Conservation (phyloP, 2,113 vertebrate species). For the Sceloporus tristichus region DNA sequence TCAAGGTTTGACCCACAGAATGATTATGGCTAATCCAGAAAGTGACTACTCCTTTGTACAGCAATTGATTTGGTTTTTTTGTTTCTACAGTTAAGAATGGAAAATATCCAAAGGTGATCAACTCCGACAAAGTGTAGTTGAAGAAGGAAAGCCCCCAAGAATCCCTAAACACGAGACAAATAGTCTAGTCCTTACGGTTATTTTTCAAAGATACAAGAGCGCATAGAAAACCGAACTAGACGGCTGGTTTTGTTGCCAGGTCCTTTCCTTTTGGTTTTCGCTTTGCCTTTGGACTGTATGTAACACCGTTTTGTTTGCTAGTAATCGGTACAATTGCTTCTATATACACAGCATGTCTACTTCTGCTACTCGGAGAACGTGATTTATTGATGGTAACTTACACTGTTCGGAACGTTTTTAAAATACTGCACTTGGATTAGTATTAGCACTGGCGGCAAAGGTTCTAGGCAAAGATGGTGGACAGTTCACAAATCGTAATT, state of each 20-base stretch:
- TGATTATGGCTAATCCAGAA: slow-evolving; percentile 48
- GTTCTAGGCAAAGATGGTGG: slow-evolving; percentile 56
- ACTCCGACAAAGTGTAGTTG: slow-evolving; percentile 52
- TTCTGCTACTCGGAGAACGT: slow-evolving; percentile 59
- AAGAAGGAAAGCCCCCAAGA: slow-evolving; percentile 16
- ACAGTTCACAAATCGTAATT: slow-evolving; percentile 58
- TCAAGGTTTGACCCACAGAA: slow-evolving; percentile 56
- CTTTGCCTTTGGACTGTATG: slow-evolving; percentile 47
- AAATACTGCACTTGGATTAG: slow-evolving; percentile 60
- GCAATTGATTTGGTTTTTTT: slow-evolving; percentile 10
- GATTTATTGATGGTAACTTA: slow-evolving; percentile 60
- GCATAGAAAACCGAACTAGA: slow-evolving; percentile 45
- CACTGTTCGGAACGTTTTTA: slow-evolving; percentile 69
- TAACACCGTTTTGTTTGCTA: slow-evolving; percentile 57
- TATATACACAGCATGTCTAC: slow-evolving; percentile 63
- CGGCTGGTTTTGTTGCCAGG: background rate
- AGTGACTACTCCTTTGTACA: slow-evolving; percentile 41
- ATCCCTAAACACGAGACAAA: slow-evolving; percentile 48
- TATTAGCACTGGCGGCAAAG: slow-evolving; percentile 54
- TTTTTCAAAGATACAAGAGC: slow-evolving; percentile 47
- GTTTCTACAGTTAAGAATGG: slow-evolving; percentile 18
- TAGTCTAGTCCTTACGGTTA: slow-evolving; percentile 37
- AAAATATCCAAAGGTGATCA: slow-evolving; percentile 45
- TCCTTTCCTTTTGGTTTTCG: background rate
- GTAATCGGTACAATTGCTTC: slow-evolving; percentile 47